Conservation (phyloP, 2,113 vertebrate genomes). For the Aramus guarauna region DNA sequence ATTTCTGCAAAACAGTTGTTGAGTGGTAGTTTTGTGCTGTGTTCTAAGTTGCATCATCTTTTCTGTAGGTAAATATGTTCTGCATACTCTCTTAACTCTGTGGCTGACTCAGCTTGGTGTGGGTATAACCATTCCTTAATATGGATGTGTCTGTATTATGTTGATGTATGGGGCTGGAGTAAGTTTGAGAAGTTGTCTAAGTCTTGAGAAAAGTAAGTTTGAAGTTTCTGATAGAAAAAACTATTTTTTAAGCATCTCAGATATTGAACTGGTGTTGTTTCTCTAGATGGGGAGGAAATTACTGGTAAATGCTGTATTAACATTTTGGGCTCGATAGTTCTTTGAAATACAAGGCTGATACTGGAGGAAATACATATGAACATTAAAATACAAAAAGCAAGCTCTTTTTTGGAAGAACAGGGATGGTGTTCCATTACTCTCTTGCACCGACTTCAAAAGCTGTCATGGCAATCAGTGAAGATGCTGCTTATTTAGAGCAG, state of each 20-base stretch:
- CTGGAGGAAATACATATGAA: not conserved
- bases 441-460: not conserved
- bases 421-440: not conserved
- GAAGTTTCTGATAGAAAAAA: not conserved
- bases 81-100: not conserved
- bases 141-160: too few relatives aligned
- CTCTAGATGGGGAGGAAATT: not conserved
- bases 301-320: not conserved
- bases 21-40: not conserved
- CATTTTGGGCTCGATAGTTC: not conserved
- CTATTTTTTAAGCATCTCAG: not conserved
- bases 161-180: not conserved
- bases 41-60: not conserved
- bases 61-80: not conserved
- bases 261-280: not conserved
- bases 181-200: not conserved
- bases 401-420: not conserved
- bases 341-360: not conserved
- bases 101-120: not conserved
- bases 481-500: not conserved
- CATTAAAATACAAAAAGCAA: not conserved
- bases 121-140: not conserved
- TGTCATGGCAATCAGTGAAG: not conserved
- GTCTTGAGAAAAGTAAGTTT: not conserved
- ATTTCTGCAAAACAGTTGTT: not conserved